phyloP scores from a whole-genome alignment of 23 tunicate genomes.

The Ascidia mentula region DNA sequence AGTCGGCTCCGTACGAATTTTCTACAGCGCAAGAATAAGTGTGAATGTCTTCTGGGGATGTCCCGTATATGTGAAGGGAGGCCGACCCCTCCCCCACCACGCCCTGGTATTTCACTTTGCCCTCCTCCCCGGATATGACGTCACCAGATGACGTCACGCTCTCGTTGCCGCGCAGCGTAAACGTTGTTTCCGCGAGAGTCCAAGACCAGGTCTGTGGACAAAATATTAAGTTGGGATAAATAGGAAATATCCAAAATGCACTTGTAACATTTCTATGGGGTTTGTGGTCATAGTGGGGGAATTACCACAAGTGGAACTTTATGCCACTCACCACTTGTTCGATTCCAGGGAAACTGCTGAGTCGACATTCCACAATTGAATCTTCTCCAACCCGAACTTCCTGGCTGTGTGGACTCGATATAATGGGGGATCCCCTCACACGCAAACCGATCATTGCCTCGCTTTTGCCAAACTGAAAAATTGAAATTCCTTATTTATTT shows the following conservation, averaged over 20 bases:
- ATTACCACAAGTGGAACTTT: neutral
- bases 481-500: neutral
- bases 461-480: constrained; percentile 44
- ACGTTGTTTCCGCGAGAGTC: constrained; percentile 7
- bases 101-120: constrained; percentile 39
- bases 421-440: constrained; percentile 76
- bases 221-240: too few species aligned
- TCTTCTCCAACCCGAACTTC: constrained; percentile 34
- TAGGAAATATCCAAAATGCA: too few species aligned
- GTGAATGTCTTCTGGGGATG: constrained; percentile 31
- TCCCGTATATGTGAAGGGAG: constrained; percentile 13
- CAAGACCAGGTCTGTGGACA: constrained; percentile 65
- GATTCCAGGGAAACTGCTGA: constrained; percentile 68
- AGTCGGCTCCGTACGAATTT: constrained; percentile 56
- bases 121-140: constrained; percentile 6
- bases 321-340: constrained; percentile 63
- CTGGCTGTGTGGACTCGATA: constrained; percentile 41
- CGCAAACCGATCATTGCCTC: constrained; percentile 30
- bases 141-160: constrained; percentile 16
- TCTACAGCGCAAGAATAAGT: constrained; percentile 55
- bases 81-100: constrained; percentile 35
- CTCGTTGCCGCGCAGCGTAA: constrained; percentile 42
- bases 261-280: too few species aligned
- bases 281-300: too few species aligned
- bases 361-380: constrained; percentile 27